Percentiles rank a stretch among this genome's conserved stretches.
Evolutionary conservation across 2,888 invertebrate species (phyloP).

Genomic region (Drosophila fulvimacula): DNA sequence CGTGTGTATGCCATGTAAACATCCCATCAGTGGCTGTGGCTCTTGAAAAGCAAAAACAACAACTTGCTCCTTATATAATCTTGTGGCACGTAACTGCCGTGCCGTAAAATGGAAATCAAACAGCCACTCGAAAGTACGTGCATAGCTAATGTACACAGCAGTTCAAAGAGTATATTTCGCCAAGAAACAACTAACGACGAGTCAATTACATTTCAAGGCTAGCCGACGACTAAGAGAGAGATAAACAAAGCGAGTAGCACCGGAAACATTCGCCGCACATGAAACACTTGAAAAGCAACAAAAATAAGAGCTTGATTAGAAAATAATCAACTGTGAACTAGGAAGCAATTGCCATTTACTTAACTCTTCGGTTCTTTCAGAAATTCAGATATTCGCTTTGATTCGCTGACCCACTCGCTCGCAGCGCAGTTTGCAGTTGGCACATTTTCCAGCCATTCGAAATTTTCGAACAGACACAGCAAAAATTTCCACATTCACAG

Average conservation of each 20-base stretch:
- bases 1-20: conserved; percentile 4
- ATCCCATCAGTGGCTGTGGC: conserved; percentile 13
- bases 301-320: conserved; percentile 17
- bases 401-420: conserved; percentile 43
- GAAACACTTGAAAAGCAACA: conserved; percentile 7
- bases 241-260: conserved; percentile 27
- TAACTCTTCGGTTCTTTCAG: background rate
- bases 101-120: conserved; percentile 40
- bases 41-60: conserved; percentile 5
- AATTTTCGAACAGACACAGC: conserved; percentile 29
- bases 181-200: conserved; percentile 28
- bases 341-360: conserved; percentile 9
- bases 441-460: conserved; percentile 23
- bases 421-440: conserved; percentile 14
- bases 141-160: conserved; percentile 19
- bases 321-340: conserved; percentile 12
- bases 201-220: conserved; percentile 39
- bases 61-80: conserved; percentile 23
- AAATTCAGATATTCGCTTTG: conserved; percentile 4
- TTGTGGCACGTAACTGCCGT: conserved; percentile 38
- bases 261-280: conserved; percentile 27
- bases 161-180: conserved; percentile 20
- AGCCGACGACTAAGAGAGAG: conserved; percentile 1
- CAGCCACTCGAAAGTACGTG: conserved; percentile 26
- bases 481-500: conserved; percentile 14